Evolutionary conservation across 2,888 invertebrate species (phyloP).

Genomic region (Drosophila leonis): DNA sequence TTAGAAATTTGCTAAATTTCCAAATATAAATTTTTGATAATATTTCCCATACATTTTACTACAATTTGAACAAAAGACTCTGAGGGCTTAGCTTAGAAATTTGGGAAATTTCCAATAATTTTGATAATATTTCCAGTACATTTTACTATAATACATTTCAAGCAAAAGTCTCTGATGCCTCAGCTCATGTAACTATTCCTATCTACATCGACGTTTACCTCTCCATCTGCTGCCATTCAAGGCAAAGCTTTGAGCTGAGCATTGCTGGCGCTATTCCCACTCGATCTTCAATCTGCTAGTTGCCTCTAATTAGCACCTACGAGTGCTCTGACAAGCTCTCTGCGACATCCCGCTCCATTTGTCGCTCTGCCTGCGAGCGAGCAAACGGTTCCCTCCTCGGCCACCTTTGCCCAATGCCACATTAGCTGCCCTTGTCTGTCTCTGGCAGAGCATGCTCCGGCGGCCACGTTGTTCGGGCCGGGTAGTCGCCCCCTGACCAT

Average conservation of each 20-base stretch:
- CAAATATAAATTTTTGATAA: too few relatives aligned
- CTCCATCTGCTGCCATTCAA: neutral
- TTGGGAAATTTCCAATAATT: too few relatives aligned
- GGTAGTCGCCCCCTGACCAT: neutral
- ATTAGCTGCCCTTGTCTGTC: conserved; percentile 55
- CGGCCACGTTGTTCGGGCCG: conserved; percentile 18
- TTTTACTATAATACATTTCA: too few relatives aligned
- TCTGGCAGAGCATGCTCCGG: conserved; percentile 12
- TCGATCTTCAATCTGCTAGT: conserved; percentile 11
- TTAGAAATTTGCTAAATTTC: too few relatives aligned
- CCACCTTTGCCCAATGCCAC: conserved; percentile 55
- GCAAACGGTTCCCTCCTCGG: conserved; percentile 2
- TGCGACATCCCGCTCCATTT: conserved; percentile 1
- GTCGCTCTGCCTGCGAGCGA: neutral
- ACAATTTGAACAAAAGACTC: too few relatives aligned
- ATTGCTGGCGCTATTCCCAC: neutral
- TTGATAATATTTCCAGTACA: too few relatives aligned
- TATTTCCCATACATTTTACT: too few relatives aligned
- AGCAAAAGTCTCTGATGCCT: too few relatives aligned
- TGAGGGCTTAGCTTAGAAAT: too few relatives aligned
- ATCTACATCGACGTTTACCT: neutral
- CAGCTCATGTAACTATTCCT: neutral
- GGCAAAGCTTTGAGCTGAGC: neutral
- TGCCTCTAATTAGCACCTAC: conserved; percentile 39
- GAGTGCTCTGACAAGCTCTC: neutral